Evolutionary conservation across 2,888 invertebrate species (phyloP).

Genomic region (Drosophila mimetica): DNA sequence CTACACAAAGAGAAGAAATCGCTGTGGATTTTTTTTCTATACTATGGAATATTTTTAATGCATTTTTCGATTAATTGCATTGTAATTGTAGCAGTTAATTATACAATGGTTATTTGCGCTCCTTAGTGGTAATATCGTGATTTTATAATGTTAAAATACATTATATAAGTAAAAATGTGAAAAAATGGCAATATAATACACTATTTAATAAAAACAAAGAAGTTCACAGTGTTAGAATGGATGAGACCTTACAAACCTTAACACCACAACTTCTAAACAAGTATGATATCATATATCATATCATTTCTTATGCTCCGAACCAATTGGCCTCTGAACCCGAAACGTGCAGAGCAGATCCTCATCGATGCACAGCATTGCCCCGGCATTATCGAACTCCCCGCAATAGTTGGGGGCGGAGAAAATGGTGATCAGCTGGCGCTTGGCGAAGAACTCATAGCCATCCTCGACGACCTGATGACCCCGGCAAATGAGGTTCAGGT

Average conservation of each 20-base stretch:
- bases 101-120: conserved; percentile 1
- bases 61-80: conserved; percentile 22
- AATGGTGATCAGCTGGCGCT: conserved; percentile 95
- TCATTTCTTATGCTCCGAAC: too few species aligned
- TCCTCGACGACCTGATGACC: conserved; percentile 96
- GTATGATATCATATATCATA: too few species aligned
- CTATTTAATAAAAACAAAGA: too few species aligned
- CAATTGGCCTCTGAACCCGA: conserved; percentile 92
- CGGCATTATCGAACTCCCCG: conserved; percentile 93
- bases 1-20: neutral
- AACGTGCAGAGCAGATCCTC: conserved; percentile 99
- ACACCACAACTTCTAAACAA: neutral
- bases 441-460: conserved; percentile 98
- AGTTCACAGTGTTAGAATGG: neutral
- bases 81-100: conserved; percentile 16
- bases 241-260: neutral
- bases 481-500: conserved; percentile 92
- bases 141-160: too few species aligned
- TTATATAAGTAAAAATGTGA: too few species aligned
- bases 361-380: conserved; percentile 97
- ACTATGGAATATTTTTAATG: neutral
- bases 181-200: neutral
- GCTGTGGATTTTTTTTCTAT: conserved; percentile 1
- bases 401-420: conserved; percentile 97
- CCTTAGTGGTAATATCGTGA: neutral